Base-by-base conservation (phyloP, 2,797 vertebrate genomes). In the Sebastes kiyomatsui region DNA sequence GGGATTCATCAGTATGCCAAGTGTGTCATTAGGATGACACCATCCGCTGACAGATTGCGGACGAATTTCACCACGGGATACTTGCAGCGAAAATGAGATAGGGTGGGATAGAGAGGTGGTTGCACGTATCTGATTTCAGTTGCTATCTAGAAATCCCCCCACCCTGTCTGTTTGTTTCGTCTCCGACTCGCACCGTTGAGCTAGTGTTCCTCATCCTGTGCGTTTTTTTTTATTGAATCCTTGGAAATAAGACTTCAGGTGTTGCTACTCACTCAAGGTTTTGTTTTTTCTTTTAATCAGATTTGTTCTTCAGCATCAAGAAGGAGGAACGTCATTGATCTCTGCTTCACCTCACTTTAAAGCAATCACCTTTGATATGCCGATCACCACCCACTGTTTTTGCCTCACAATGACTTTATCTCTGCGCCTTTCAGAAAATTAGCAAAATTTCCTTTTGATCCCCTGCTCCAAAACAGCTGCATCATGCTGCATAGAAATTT, bases 1-100 rank as follows among this genome's bases (percentile, higher is more conserved):
- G 68, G 85, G 87, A 90, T 80, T 88, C 91, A 92, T 93, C 90
- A 83, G 90, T 90, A 93, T 93, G 85, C 91, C 86, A 79, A 92
- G 88, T 88, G 87, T 90, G 89, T 91, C 88, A 90, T 85, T 88
- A 85, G 85, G 83, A 88, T 83, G 90, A 88, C 90, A 88, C 87
- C 87, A 79, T 81, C 77, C 88, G 12, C 85, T 86, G 87, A 87
- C 82, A 77, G 89, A 91, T 90, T 89, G 90, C 28, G 66, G 72
- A 84, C 35, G 52, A 76, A 70, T 88, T 90, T 88, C 82, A 83
- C 82, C 64, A n/a, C 52, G 65, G 77, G 82, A 78, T 68, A 20
- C 77, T 87, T 18, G 73, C 84, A 68, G 85, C 18, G 60, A 77
- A 90, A 89, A 90, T 83, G 81, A 90, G 82, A 88, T 81, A 11